These are phyloP conservation scores for Papilio helenus DNA, from an alignment of 1,140 invertebrate genomes.

Conservation along the genomic window DNA sequence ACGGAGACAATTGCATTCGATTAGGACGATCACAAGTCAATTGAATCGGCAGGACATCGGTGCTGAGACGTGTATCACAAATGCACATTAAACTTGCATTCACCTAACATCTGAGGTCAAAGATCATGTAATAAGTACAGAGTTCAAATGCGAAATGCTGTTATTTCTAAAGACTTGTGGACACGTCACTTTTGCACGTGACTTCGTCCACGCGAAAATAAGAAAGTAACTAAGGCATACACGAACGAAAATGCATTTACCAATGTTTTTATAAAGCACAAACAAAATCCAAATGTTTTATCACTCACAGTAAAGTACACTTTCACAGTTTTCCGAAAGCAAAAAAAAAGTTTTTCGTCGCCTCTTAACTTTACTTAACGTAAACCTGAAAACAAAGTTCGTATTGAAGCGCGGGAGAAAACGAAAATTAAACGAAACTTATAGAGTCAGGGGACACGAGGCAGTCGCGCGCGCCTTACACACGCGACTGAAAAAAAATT, in stretches of 20 bases:
- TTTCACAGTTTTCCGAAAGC: slow-evolving; percentile 52
- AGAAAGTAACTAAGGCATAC: slow-evolving; percentile 65
- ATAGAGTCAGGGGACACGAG: slow-evolving; percentile 59
- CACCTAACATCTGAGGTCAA: too few species aligned
- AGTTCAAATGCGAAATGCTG: too few species aligned
- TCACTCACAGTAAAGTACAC: slow-evolving; percentile 63
- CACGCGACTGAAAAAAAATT: slow-evolving; percentile 82
- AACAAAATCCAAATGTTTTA: slow-evolving; percentile 63
- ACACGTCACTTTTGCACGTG: too few species aligned
- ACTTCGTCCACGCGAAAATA: too few species aligned
- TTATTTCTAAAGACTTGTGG: too few species aligned
- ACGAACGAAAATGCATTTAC: slow-evolving; percentile 49
- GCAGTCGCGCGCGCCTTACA: slow-evolving; percentile 74
- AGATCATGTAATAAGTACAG: too few species aligned
- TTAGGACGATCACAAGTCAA: too few species aligned
- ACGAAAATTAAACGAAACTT: slow-evolving; percentile 50
- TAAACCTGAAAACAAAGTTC: slow-evolving; percentile 60
- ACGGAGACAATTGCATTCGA: too few species aligned
- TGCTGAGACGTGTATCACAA: too few species aligned
- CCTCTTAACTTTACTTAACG: slow-evolving; percentile 55
- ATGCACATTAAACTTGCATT: too few species aligned
- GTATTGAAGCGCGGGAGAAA: slow-evolving; percentile 56
- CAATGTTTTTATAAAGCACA: slow-evolving; percentile 64
- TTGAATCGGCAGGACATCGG: too few species aligned
- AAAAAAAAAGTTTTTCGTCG: slow-evolving; percentile 53